Percentiles rank a stretch among this genome's conserved stretches.
Conservation (phyloP, 2,797 vertebrate species). For the Falco concolor region DNA sequence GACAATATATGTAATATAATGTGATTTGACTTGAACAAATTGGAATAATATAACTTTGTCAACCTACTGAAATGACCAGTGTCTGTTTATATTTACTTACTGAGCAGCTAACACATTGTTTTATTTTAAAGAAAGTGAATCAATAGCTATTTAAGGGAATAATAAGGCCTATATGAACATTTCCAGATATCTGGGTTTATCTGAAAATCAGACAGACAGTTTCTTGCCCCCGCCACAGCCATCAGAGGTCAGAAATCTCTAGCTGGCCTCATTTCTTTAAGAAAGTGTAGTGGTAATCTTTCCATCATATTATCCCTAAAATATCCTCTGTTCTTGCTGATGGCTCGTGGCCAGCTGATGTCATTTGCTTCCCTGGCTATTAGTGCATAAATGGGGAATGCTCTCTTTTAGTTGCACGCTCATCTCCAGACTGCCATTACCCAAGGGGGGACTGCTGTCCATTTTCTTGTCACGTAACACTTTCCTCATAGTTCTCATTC, state of each 20-base stretch:
- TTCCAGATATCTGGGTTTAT: background rate
- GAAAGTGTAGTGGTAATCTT: slow-evolving; percentile 57
- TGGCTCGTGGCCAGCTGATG: slow-evolving; percentile 31
- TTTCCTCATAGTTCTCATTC: background rate
- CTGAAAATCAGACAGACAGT: background rate
- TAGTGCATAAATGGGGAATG: background rate
- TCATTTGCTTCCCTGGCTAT: background rate
- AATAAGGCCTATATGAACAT: background rate
- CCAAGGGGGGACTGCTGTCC: background rate
- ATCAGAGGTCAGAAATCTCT: slow-evolving; percentile 28
- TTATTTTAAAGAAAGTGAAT: background rate
- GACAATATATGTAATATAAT: background rate
- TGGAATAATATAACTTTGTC: background rate
- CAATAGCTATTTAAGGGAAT: background rate
- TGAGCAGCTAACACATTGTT: background rate
- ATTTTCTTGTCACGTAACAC: background rate
- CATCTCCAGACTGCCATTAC: background rate
- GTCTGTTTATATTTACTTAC: background rate
- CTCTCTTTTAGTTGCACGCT: background rate
- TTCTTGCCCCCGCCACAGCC: background rate
- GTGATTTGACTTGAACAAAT: background rate
- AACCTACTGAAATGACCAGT: background rate
- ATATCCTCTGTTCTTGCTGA: background rate
- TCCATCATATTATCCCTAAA: slow-evolving; percentile 56
- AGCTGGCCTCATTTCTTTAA: slow-evolving; percentile 63